Base-by-base conservation (phyloP, 2,888 invertebrate genomes). In the Leucophora obtusa region DNA sequence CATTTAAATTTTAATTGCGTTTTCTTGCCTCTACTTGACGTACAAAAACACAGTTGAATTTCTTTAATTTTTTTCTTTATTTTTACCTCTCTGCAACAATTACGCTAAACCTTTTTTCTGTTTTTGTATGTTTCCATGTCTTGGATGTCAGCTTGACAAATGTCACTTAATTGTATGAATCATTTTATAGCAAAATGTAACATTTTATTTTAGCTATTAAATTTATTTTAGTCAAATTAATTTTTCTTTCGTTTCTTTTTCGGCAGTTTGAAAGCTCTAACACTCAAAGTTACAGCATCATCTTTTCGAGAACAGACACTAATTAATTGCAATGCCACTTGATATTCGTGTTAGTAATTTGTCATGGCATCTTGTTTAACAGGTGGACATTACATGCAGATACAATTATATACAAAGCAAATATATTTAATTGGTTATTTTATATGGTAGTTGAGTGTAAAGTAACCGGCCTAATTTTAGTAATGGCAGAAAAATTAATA, bases 101-200 rank as follows among this genome's bases (percentile, higher is more conserved):
- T 66, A 11, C 54, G 54, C 35, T 14, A 50, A 60, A 24, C 28
- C 53, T 66, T 68, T 56, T 43, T 14, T 28, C 8, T 5, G 5
- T 58, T 58, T 63, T 50, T 56, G 21, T 73, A 6, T 47, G 28
- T 47, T 47, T 65, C 43, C 51, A 59, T 51, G 53, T 28, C 59
- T 60, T 72, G 47, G 38, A 62, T 68, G 65, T n/a, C 69, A 70
- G 33, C 59, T 65, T 74, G 79, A 79, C 59, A 70, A 70, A 70
- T 79, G 54, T 59, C 54, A 70, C 47, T 79, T 59, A 79, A 73
- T 78, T 78, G 53, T 60, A 54, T 17, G 53, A 69, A 69, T 68
- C 63, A 69, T 70, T 74, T 70, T 33, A 11, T 69, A n/a, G 11
- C 18, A 59, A 74, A 59, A 59, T 65, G 47, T 54, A 53, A 54